A percentile compares a stretch with the other conserved stretches of the same genome.
Conservation (phyloP, 2,113 vertebrate genomes). For the Cavia porcellus region DNA sequence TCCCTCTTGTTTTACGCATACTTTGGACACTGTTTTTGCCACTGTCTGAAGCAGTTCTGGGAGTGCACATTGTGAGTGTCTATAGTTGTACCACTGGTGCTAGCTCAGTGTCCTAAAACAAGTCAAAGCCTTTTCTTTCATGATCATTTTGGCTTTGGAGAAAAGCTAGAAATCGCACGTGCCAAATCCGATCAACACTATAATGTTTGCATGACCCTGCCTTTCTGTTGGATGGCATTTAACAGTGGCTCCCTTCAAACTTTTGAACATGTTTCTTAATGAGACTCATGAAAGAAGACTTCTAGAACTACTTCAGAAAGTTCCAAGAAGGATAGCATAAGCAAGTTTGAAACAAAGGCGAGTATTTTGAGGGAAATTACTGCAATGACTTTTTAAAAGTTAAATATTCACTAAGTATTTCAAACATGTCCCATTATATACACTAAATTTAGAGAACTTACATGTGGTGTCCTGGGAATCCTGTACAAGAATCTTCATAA, state of each 20-base stretch:
- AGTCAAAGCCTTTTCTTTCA: background rate
- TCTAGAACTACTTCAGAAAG: background rate
- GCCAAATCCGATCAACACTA: background rate
- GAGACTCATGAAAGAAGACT: background rate
- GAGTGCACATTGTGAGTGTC: background rate
- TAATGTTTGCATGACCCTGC: background rate
- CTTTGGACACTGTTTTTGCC: background rate
- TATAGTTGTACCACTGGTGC: background rate
- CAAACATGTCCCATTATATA: background rate
- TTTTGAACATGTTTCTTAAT: background rate
- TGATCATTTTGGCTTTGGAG: background rate
- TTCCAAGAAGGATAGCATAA: background rate
- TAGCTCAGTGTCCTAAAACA: background rate
- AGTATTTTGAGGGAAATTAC: background rate
- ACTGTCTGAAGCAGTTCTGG: background rate
- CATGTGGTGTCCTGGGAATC: background rate
- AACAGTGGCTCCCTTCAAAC: background rate
- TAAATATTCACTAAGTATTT: background rate
- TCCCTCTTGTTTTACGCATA: background rate
- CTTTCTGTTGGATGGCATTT: background rate
- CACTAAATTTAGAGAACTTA: background rate
- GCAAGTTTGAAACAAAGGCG: background rate
- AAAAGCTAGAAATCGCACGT: background rate
- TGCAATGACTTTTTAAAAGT: background rate
- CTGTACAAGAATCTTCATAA: background rate